phyloP scores from a whole-genome alignment of 2,888 invertebrate species.

The Acanthosepion lycidas region DNA sequence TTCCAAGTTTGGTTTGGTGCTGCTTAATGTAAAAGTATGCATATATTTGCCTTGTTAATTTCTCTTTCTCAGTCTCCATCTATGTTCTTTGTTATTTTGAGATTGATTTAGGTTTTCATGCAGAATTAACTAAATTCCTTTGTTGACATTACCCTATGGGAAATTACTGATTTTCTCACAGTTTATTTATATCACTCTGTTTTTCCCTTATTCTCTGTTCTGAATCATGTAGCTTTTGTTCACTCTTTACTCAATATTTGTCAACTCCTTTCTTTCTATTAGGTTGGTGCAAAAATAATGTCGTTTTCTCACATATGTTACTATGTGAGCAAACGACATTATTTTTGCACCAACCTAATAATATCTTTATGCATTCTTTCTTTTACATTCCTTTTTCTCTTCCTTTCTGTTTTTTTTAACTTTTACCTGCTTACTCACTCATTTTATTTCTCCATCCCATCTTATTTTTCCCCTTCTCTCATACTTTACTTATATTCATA shows the following conservation, averaged over 20 bases:
- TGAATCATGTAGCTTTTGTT: background rate
- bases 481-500: background rate
- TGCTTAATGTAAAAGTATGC: background rate
- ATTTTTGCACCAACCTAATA: no score
- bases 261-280: no score
- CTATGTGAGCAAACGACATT: no score
- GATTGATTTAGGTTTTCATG: slow-evolving; percentile 33
- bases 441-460: background rate
- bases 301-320: no score
- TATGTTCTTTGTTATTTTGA: background rate
- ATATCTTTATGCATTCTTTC: background rate
- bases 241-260: no score
- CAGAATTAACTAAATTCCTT: slow-evolving; percentile 13
- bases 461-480: background rate
- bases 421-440: background rate
- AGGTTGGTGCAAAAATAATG: no score
- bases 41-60: background rate
- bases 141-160: slow-evolving; percentile 5
- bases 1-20: slow-evolving; percentile 13
- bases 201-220: background rate
- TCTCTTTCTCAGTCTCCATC: background rate
- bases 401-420: background rate
- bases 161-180: background rate
- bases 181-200: background rate
- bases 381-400: background rate